Base-by-base conservation (phyloP, 2,888 invertebrate species). In the Drosophila maculinotata region DNA sequence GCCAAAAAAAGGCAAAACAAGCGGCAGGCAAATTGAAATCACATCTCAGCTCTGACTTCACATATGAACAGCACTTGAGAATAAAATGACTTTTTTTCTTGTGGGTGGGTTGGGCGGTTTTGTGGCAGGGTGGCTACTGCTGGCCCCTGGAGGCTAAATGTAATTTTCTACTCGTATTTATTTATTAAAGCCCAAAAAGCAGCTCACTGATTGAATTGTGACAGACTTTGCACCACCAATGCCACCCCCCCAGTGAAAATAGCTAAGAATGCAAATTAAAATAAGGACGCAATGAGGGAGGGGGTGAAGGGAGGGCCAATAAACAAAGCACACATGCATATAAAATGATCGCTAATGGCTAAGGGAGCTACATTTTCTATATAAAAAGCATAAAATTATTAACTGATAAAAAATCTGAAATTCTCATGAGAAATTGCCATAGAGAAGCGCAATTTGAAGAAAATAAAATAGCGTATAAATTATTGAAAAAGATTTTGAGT, bases 101-200 rank as follows among this genome's bases (percentile, higher is more conserved):
- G 25, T 15, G 12, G n/a, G 44, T 20, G 31, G 26, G 47, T 10
- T 20, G 31, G 7, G 26, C 8, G 0, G 9, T 39, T 44, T 31
- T 58, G 70, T 54, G 71, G n/a, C n/a, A n/a, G 67, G 70, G 26
- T 72, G 54, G 62, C 62, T 53, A 62, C 63, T 57, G 56, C 45
- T 47, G 54, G 20, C 70, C 86, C 83, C 84, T 76, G 62, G 80
- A 80, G 83, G 78, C 66, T 53, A 69, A 76, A 84, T 88, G 73
- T 83, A 84, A 84, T 88, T 85, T 84, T 70, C 66, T 68, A 68
- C 72, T 87, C 79, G 76, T 75, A 74, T 81, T 85, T 87, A 81
- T 87, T 81, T 83, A 87, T 88, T 83, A 78, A 68, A 76, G 63
- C 69, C 60, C 53, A 62, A 49, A 60, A 63, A 68, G 62, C 60